Percentiles rank a stretch among this genome's conserved stretches.
Conservation (phyloP, 2,888 invertebrate species). For the Eupithecia abbreviata region DNA sequence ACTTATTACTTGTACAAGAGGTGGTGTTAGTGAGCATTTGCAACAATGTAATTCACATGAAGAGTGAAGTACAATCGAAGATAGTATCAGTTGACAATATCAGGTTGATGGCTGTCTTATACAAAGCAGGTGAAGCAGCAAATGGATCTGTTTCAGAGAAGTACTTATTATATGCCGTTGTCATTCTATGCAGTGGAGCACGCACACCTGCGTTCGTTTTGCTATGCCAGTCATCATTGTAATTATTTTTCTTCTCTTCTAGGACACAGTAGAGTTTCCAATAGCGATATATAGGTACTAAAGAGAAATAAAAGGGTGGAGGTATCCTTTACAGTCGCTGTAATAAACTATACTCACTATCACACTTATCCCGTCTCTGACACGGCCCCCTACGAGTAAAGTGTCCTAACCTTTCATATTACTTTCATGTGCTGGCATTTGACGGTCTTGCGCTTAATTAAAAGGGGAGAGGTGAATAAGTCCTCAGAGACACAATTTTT, state of each 20-base stretch:
- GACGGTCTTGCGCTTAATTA: conserved; percentile 30
- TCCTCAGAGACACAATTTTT: conserved; percentile 26
- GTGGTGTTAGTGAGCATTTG: no score
- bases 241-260: not conserved
- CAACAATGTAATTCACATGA: no score
- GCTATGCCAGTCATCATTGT: not conserved
- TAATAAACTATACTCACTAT: not conserved
- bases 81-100: no score
- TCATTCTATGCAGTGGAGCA: no score
- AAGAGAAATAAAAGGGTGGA: not conserved
- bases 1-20: no score
- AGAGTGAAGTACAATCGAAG: no score
- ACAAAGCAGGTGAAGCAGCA: no score
- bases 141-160: no score
- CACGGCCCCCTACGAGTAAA: not conserved
- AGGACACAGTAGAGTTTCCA: not conserved
- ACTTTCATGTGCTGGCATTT: conserved; percentile 28
- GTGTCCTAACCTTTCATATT: conserved; percentile 19
- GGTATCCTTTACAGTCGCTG: not conserved
- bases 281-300: not conserved
- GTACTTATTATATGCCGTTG: no score
- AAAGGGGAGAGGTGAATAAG: conserved; percentile 32
- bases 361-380: not conserved
- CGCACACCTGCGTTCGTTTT: no score
- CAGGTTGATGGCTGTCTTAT: no score